phyloP scores from a whole-genome alignment of 2,888 invertebrate genomes.

The Diachrysia chrysitis region DNA sequence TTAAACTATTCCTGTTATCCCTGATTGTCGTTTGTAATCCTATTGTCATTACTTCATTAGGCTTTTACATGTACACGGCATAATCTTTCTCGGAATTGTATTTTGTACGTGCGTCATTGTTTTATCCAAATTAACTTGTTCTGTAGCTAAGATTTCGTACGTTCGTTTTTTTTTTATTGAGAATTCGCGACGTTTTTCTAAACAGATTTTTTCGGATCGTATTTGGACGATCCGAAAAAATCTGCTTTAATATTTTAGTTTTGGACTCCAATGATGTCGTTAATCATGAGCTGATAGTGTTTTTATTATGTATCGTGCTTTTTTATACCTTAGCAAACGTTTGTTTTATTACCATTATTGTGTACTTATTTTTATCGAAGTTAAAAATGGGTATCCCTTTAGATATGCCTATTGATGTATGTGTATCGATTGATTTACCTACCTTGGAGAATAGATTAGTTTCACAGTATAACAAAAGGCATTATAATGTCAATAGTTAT shows the following conservation, averaged over 20 bases:
- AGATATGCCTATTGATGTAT: neutral
- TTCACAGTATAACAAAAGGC: neutral
- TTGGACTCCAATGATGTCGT: too few relatives aligned
- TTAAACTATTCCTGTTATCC: slow-evolving; percentile 2
- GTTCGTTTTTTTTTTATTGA: too few relatives aligned
- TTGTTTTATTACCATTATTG: neutral
- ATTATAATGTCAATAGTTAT: neutral
- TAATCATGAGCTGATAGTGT: too few relatives aligned
- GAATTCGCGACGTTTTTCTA: too few relatives aligned
- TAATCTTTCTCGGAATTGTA: neutral
- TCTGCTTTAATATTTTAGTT: too few relatives aligned
- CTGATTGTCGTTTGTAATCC: neutral
- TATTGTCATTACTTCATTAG: neutral
- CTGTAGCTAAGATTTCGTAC: too few relatives aligned
- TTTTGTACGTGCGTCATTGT: too few relatives aligned
- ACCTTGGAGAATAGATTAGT: neutral
- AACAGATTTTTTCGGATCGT: too few relatives aligned
- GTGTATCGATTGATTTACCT: neutral
- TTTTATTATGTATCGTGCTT: too few relatives aligned
- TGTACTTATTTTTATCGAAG: neutral
- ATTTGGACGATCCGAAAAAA: too few relatives aligned
- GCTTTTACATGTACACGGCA: neutral
- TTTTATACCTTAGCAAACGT: too few relatives aligned
- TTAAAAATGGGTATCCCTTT: neutral
- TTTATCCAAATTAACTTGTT: too few relatives aligned